phyloP scores from a whole-genome alignment of 2,888 invertebrate genomes.

The Pimpla rufipes region DNA sequence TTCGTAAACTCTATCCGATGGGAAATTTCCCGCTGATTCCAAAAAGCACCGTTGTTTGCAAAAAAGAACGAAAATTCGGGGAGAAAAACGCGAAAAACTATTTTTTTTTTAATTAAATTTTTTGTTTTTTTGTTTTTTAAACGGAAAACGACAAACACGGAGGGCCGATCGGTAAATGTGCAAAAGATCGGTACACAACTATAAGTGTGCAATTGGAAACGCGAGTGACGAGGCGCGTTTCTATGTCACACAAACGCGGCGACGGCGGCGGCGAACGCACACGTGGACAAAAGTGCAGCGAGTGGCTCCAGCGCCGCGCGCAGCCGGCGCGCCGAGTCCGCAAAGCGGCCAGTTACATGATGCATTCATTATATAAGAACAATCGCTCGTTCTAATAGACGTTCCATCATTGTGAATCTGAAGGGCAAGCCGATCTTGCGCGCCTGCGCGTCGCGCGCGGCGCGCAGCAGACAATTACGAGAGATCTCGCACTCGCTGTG shows the following conservation, averaged over 20 bases:
- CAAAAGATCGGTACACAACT: constrained; percentile 51
- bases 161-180: constrained; percentile 40
- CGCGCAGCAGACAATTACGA: constrained; percentile 63
- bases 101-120: too few relatives aligned
- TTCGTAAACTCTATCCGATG: too few relatives aligned
- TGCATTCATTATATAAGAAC: constrained; percentile 85
- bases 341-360: constrained; percentile 84
- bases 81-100: too few relatives aligned
- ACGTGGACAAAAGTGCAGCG: constrained; percentile 53
- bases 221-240: constrained; percentile 1
- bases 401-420: constrained; percentile 83
- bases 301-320: constrained; percentile 9
- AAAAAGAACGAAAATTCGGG: too few relatives aligned
- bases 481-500: constrained; percentile 49
- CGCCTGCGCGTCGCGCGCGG: constrained; percentile 44
- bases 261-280: not conserved
- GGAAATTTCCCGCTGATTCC: too few relatives aligned
- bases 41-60: too few relatives aligned
- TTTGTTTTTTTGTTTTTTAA: too few relatives aligned
- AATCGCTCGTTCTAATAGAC: constrained; percentile 84
- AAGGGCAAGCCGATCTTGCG: constrained; percentile 78
- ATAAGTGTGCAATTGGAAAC: constrained; percentile 59
- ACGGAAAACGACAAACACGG: too few relatives aligned
- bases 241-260: not conserved
- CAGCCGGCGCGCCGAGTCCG: constrained; percentile 68